A percentile compares a stretch with the other conserved stretches of the same genome.
Evolutionary conservation across 1,140 invertebrate genomes (phyloP).

Genomic region (Zeugodacus cucurbitae): DNA sequence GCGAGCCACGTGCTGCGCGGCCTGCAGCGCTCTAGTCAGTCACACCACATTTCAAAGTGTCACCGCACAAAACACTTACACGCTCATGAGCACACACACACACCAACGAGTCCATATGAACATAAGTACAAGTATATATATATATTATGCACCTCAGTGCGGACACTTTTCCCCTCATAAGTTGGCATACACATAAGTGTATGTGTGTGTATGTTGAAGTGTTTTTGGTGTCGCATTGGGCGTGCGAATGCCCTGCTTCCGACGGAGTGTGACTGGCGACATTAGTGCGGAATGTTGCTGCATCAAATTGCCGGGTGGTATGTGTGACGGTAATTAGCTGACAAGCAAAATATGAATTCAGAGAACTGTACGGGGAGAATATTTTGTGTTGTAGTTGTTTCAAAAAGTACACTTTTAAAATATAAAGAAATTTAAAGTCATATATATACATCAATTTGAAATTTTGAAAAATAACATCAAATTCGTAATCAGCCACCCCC

Average conservation of each 20-base stretch:
- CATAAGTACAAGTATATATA: background rate
- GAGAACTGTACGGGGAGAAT: background rate
- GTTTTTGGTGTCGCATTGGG: background rate
- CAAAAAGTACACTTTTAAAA: too few species aligned
- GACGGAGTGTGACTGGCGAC: slow-evolving; percentile 20
- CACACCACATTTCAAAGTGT: slow-evolving; percentile 27
- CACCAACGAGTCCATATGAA: background rate
- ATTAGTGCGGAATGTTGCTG: slow-evolving; percentile 33
- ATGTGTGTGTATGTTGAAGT: background rate
- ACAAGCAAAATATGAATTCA: background rate
- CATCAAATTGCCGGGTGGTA: slow-evolving; percentile 18
- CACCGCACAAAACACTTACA: slow-evolving; percentile 27
- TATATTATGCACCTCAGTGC: background rate
- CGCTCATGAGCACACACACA: background rate
- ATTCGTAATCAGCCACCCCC: too few species aligned
- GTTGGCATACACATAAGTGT: background rate
- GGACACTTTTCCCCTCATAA: background rate
- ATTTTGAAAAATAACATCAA: too few species aligned
- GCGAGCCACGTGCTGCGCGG: background rate
- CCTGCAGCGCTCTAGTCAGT: background rate
- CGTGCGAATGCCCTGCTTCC: background rate
- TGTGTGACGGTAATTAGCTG: slow-evolving; percentile 14
- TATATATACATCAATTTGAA: too few species aligned
- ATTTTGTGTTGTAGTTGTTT: too few species aligned
- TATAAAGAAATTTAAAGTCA: too few species aligned